phyloP scores from a whole-genome alignment of 2,113 vertebrate species.

The Brachypteracias leptosomus region DNA sequence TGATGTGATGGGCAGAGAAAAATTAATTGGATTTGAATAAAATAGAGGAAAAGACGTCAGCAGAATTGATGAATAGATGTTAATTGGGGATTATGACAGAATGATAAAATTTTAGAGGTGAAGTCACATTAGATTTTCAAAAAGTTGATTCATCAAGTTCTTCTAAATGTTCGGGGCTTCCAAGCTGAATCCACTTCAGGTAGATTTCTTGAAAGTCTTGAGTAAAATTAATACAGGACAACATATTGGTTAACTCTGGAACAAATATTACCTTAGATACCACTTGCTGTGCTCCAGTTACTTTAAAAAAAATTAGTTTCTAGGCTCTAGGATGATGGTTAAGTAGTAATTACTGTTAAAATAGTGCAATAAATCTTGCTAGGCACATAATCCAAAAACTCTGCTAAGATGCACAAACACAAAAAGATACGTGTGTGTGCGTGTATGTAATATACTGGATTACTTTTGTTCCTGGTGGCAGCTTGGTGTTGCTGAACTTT shows the following conservation, averaged over 20 bases:
- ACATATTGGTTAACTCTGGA: background rate
- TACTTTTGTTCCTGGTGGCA: background rate
- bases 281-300: background rate
- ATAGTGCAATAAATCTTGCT: background rate
- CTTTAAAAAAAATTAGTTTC: background rate
- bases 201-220: background rate
- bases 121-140: background rate
- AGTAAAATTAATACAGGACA: background rate
- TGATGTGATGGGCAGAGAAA: background rate
- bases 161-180: background rate
- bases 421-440: fast-evolving
- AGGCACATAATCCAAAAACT: background rate
- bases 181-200: background rate
- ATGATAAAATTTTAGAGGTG: background rate
- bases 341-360: background rate
- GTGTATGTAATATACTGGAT: background rate
- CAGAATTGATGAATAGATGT: background rate
- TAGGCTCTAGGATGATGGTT: background rate
- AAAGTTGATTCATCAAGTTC: background rate
- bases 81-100: background rate
- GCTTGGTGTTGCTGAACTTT: background rate
- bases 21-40: fast-evolving
- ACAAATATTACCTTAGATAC: background rate
- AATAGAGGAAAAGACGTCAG: background rate
- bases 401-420: background rate